These are phyloP conservation scores for Oscheius sp. DNA, from an alignment of 2,888 invertebrate species.

Conservation along the genomic window DNA sequence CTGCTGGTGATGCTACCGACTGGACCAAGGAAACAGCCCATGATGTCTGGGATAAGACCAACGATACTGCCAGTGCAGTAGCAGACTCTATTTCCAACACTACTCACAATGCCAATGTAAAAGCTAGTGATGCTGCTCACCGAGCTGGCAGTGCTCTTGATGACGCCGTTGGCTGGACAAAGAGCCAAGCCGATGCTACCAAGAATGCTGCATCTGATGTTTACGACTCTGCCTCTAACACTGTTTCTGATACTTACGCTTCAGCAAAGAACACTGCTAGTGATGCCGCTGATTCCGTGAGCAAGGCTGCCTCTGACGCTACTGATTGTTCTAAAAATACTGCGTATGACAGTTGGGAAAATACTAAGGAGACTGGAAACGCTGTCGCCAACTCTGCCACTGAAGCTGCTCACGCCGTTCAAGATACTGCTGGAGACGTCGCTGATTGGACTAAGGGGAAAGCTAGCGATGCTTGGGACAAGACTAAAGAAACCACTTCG, in stretches of 20 bases:
- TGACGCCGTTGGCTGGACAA: constrained; percentile 1
- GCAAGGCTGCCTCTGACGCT: neutral
- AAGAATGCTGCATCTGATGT: neutral
- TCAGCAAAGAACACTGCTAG: neutral
- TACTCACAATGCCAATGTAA: neutral
- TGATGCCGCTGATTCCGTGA: neutral
- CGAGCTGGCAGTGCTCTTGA: neutral
- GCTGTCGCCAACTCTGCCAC: constrained; percentile 6
- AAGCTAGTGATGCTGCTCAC: neutral
- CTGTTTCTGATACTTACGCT: neutral
- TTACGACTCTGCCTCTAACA: constrained; percentile 1
- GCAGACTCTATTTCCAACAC: neutral
- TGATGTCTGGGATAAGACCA: neutral
- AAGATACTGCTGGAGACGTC: neutral
- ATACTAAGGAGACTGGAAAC: constrained; percentile 15
- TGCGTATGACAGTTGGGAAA: neutral
- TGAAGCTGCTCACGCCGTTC: neutral
- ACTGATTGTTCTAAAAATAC: constrained; percentile 1
- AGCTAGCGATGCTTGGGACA: neutral
- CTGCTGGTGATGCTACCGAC: constrained; percentile 2
- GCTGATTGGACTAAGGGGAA: constrained; percentile 1
- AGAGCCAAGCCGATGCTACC: neutral
- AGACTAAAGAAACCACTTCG: neutral
- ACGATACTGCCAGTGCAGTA: constrained; percentile 8
- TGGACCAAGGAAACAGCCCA: constrained; percentile 11